Conservation (phyloP, 2,888 invertebrate genomes). For the Eueremaeus valkanovi region DNA sequence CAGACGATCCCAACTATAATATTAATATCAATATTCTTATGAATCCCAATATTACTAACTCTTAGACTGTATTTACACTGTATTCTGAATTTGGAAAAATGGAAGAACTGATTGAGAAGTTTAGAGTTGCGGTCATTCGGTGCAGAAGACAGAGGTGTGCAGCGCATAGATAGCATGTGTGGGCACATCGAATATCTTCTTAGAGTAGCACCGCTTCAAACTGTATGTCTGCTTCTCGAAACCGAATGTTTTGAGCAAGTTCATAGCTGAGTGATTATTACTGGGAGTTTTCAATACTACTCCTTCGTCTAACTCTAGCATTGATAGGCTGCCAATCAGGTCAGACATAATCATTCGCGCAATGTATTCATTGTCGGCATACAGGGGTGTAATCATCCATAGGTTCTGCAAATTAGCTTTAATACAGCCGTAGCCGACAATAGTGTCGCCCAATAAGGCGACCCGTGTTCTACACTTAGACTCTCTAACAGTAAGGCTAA, state of each 20-base stretch:
- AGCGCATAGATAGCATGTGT: slow-evolving; percentile 44
- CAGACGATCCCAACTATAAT: background rate
- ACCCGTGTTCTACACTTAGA: slow-evolving; percentile 42
- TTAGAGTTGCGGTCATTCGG: slow-evolving; percentile 41
- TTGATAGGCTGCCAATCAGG: slow-evolving; percentile 40
- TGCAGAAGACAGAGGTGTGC: slow-evolving; percentile 46
- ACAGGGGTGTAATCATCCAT: slow-evolving; percentile 46
- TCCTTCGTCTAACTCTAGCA: slow-evolving; percentile 40
- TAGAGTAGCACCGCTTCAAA: slow-evolving; percentile 44
- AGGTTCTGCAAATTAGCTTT: slow-evolving; percentile 45
- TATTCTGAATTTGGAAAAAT: background rate
- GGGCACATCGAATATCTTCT: slow-evolving; percentile 43
- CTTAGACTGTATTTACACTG: background rate
- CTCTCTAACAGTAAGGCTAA: slow-evolving; percentile 43
- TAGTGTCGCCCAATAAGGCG: slow-evolving; percentile 38
- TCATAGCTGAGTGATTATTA: slow-evolving; percentile 42
- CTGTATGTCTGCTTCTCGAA: slow-evolving; percentile 43
- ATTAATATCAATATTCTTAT: too few species aligned
- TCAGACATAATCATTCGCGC: slow-evolving; percentile 43
- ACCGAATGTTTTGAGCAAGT: slow-evolving; percentile 43
- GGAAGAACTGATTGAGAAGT: slow-evolving; percentile 10
- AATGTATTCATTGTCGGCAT: slow-evolving; percentile 44
- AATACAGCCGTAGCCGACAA: slow-evolving; percentile 45
- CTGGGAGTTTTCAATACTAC: slow-evolving; percentile 45
- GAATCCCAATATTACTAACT: background rate